A percentile compares a stretch with the other conserved stretches of the same genome.
Evolutionary conservation across 2,888 invertebrate genomes (phyloP).

Genomic region (Tenthredo distinguenda): DNA sequence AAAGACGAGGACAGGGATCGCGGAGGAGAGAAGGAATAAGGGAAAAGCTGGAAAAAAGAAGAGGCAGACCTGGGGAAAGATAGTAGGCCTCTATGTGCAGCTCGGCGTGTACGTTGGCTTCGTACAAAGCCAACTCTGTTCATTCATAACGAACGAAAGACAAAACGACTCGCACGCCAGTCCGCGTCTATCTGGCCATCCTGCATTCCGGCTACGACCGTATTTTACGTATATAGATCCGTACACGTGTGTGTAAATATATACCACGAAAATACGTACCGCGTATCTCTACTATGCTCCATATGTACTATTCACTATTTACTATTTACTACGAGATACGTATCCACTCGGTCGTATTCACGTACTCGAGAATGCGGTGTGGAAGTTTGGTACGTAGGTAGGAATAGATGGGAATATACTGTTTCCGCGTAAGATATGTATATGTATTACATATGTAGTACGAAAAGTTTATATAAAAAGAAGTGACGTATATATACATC

Average conservation of each 20-base stretch:
- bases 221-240: neutral
- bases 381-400: neutral
- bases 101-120: neutral
- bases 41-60: constrained; percentile 42
- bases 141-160: constrained; percentile 46
- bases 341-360: neutral
- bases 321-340: constrained; percentile 14
- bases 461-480: neutral
- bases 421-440: neutral
- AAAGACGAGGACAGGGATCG: neutral
- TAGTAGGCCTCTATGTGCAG: constrained; percentile 13
- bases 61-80: constrained; percentile 16
- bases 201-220: neutral
- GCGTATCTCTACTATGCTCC: neutral
- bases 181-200: neutral
- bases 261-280: neutral
- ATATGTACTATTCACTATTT: constrained; percentile 13
- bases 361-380: neutral
- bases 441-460: neutral
- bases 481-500: neutral
- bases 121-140: constrained; percentile 47
- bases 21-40: constrained; percentile 32
- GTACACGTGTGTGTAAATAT: neutral
- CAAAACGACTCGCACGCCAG: constrained; percentile 33
- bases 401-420: neutral